Percentiles rank a stretch among this genome's conserved stretches.
These are phyloP conservation scores for Erinaceus europaeus DNA, from an alignment of 2,113 vertebrate species.

Conservation along the genomic window DNA sequence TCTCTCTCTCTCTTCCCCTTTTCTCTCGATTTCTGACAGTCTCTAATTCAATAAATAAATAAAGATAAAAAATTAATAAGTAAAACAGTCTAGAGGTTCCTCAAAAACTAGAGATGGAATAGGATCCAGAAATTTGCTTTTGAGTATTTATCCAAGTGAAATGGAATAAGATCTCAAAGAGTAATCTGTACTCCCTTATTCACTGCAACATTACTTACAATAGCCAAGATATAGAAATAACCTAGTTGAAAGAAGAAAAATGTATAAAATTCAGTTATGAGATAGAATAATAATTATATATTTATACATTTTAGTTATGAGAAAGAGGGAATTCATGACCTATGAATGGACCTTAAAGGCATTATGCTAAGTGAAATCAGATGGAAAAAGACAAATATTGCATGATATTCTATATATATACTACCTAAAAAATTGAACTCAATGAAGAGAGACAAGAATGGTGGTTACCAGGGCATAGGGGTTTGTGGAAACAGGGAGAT, in stretches of 20 bases:
- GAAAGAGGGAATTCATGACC: neutral
- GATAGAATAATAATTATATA: no score
- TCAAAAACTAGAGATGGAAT: neutral
- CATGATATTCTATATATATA: neutral
- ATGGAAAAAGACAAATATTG: neutral
- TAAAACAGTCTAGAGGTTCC: neutral
- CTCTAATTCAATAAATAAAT: no score
- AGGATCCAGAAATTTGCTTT: neutral
- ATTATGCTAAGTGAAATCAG: neutral
- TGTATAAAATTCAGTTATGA: no score
- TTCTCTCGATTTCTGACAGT: no score
- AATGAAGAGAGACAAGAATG: neutral
- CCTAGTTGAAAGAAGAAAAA: no score
- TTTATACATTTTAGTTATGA: neutral
- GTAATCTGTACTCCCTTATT: neutral
- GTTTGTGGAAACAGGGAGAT: neutral
- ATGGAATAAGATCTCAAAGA: neutral
- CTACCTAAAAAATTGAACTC: neutral
- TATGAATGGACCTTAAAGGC: neutral
- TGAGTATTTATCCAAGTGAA: neutral
- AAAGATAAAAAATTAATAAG: no score
- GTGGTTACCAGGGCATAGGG: neutral
- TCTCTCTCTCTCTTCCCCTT: no score
- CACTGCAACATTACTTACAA: neutral
- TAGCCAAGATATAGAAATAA: neutral